phyloP scores from a whole-genome alignment of 37 sponge, comb jelly and placozoan genomes.

The Sycon ciliatum region DNA sequence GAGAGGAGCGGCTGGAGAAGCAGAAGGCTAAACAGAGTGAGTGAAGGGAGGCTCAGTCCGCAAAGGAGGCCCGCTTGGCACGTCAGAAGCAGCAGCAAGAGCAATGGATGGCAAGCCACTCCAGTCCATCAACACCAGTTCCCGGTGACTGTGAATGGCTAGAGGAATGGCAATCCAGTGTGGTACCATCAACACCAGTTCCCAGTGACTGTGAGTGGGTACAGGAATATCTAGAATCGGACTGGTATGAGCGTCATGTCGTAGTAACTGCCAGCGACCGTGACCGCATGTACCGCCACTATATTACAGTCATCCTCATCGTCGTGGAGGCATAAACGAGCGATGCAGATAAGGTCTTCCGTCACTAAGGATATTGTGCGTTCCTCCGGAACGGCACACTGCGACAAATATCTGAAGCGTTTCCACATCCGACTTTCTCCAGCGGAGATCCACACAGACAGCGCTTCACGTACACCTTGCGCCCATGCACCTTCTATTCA shows the following conservation, averaged over 20 bases:
- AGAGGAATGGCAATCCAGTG: too few relatives aligned
- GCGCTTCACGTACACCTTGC: constrained; percentile 19
- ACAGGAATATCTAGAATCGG: neutral
- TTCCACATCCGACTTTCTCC: constrained; percentile 16
- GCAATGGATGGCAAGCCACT: too few relatives aligned
- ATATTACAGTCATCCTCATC: too few relatives aligned
- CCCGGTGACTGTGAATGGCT: too few relatives aligned
- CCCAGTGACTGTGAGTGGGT: constrained; percentile 21
- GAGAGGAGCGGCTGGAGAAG: neutral
- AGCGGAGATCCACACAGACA: constrained; percentile 11
- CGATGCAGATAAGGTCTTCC: constrained; percentile 3
- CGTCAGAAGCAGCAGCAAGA: neutral
- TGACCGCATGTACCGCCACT: too few relatives aligned
- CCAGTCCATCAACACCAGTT: too few relatives aligned
- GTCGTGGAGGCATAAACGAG: neutral
- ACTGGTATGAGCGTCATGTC: constrained; percentile 15
- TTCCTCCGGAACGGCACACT: constrained; percentile 3
- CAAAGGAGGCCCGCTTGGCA: neutral
- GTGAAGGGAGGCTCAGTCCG: constrained; percentile 14
- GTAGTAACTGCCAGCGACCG: too few relatives aligned
- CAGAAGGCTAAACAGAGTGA: constrained; percentile 16
- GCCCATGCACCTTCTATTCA: constrained; percentile 19
- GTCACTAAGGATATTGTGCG: constrained; percentile 15
- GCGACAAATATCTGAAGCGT: neutral
- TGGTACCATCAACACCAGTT: too few relatives aligned